Evolutionary conservation across 35 echinoderm and acorn worm species (phyloP), one percentile per base, ranked within the genome.

Genomic region (Diadema setosum): DNA sequence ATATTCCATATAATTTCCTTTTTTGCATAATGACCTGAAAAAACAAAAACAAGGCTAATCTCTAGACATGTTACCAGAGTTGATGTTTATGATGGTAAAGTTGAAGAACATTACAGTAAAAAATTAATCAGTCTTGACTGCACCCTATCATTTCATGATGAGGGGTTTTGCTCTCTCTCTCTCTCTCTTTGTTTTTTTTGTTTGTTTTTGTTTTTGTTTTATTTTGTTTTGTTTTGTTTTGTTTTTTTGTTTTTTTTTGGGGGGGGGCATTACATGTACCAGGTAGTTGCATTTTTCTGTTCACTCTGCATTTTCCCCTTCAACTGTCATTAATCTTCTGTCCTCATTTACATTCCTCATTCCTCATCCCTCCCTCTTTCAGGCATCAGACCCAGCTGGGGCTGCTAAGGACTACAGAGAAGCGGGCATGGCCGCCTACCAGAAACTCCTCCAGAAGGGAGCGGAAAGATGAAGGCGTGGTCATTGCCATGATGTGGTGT

Each of bases 301-400:
- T 34, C 9, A 20, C 30, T 14, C 9, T 25, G 4, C 12, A n/a
- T 16, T 1, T 18, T 64, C 17, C 16, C 11, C 21, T 30, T 15
- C 0, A 69, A 26, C 0, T 75, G 20, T 45, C 3, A 12, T 34
- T 0, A 17, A 32, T 35, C 8, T 32, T 39, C 63, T 20, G 20
- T 39, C 9, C 30, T 8, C 21, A 57, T 56, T 33, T 23, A 49
- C 3, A 32, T 82, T 82, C 12, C 70, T 87, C 21, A 9, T 40
- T 6, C 42, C 6, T 31, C 26, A 9, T 14, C 20, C 7, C 58
- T 46, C 56, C 35, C 29, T 4, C 24, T 75, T 75, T 4, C 44
- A 90, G 88, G 80, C 81, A 20, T 26, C 80, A 2, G 65, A 90
- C 49, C 88, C 88, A 70, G 80, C 42, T 18, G 44, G 45, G 64